phyloP scores from a whole-genome alignment of 1,140 invertebrate species.

The Macrotrachela quadricornifera region DNA sequence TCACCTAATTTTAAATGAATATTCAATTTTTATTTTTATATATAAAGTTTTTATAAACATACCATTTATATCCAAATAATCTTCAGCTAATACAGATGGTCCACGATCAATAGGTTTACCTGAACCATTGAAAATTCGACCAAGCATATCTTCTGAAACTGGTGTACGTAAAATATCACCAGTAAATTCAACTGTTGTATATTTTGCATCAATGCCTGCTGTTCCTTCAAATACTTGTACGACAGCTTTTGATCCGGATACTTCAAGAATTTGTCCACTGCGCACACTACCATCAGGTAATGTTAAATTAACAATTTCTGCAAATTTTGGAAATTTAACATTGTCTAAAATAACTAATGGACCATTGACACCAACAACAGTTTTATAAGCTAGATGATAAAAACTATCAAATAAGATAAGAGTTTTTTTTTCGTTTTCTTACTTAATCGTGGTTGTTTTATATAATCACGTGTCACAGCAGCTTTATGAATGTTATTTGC shows the following conservation, averaged over 20 bases:
- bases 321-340: slow-evolving; percentile 87
- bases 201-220: slow-evolving; percentile 88
- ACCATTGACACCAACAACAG: slow-evolving; percentile 88
- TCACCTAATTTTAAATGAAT: slow-evolving; percentile 43
- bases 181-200: slow-evolving; percentile 89
- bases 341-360: slow-evolving; percentile 88
- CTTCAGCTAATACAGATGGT: slow-evolving; percentile 83
- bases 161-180: slow-evolving; percentile 85
- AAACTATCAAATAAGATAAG: slow-evolving; percentile 2
- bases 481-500: slow-evolving; percentile 29
- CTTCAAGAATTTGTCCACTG: slow-evolving; percentile 83
- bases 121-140: slow-evolving; percentile 89
- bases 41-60: too few species aligned
- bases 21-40: too few species aligned
- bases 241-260: slow-evolving; percentile 83
- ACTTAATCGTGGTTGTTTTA: slow-evolving; percentile 88
- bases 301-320: slow-evolving; percentile 77
- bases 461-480: slow-evolving; percentile 80
- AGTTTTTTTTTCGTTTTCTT: slow-evolving; percentile 34
- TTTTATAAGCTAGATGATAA: slow-evolving; percentile 66
- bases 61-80: slow-evolving; percentile 73
- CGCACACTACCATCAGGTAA: slow-evolving; percentile 73
- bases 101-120: slow-evolving; percentile 94
- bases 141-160: slow-evolving; percentile 93
- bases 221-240: slow-evolving; percentile 92